phyloP scores from a whole-genome alignment of 1,140 invertebrate species.

The Gerris buenoi region DNA sequence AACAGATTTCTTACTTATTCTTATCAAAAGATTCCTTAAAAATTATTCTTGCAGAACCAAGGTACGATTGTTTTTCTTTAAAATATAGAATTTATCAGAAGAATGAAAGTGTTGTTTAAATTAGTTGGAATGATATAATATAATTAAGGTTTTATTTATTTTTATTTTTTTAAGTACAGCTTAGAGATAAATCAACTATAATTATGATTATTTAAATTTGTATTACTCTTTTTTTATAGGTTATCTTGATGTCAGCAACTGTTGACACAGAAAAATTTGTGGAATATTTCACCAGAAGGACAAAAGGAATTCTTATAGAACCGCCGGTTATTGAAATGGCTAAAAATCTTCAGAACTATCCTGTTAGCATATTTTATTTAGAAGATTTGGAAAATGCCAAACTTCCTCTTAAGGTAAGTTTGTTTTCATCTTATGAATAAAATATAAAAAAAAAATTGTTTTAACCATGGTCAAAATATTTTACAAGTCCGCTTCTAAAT shows the following conservation, averaged over 20 bases:
- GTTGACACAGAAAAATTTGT: conserved; percentile 56
- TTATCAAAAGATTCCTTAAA: conserved; percentile 65
- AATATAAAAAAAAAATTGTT: too few species aligned
- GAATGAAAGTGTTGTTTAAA: too few species aligned
- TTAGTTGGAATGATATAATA: too few species aligned
- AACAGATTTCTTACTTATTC: conserved; percentile 78
- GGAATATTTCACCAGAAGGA: conserved; percentile 49
- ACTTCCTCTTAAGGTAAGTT: conserved; percentile 6
- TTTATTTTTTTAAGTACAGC: too few species aligned
- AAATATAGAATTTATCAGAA: too few species aligned
- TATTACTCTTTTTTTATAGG: conserved; percentile 38
- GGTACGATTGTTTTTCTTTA: too few species aligned
- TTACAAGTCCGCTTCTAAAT: too few species aligned
- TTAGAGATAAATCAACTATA: too few species aligned
- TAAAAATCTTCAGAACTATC: conserved; percentile 27
- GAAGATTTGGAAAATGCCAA: conserved; percentile 27
- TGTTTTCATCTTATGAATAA: too few species aligned
- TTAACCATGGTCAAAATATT: too few species aligned
- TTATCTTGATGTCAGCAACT: conserved; percentile 80
- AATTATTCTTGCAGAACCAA: conserved; percentile 32
- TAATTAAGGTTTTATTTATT: too few species aligned
- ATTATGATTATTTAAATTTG: too few species aligned
- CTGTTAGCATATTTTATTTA: conserved; percentile 50
- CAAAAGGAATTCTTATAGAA: conserved; percentile 30
- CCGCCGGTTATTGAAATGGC: conserved; percentile 40